phyloP scores from a whole-genome alignment of 2,888 invertebrate genomes.

The Epiblema foenella region DNA sequence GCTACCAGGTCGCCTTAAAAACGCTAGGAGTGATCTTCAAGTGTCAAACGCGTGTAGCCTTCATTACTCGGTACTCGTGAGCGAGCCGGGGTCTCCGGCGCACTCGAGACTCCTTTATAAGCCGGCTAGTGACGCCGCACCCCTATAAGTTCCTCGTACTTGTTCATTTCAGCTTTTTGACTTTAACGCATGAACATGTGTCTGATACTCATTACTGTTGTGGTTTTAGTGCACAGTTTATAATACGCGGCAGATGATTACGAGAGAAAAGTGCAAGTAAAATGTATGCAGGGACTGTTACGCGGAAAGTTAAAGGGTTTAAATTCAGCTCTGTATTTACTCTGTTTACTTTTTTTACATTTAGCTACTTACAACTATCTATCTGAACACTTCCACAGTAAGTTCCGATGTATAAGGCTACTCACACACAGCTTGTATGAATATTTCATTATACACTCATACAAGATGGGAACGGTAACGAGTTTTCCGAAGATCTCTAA shows the following conservation, averaged over 20 bases:
- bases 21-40: slow-evolving; percentile 46
- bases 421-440: slow-evolving; percentile 25
- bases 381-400: not conserved
- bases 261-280: slow-evolving; percentile 4
- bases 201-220: slow-evolving; percentile 23
- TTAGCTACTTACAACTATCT: too few relatives aligned
- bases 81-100: slow-evolving; percentile 53
- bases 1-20: slow-evolving; percentile 50
- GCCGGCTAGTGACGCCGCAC: slow-evolving; percentile 55
- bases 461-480: slow-evolving; percentile 52
- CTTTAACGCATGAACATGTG: slow-evolving; percentile 36
- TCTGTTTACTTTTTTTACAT: too few relatives aligned
- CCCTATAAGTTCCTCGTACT: slow-evolving; percentile 55
- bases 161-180: slow-evolving; percentile 54
- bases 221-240: slow-evolving; percentile 10
- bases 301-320: slow-evolving; percentile 10
- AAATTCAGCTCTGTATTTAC: slow-evolving; percentile 1
- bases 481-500: slow-evolving; percentile 62
- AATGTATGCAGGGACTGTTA: slow-evolving; percentile 4
- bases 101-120: slow-evolving; percentile 65
- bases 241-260: slow-evolving; percentile 18
- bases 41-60: slow-evolving; percentile 54
- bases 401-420: slow-evolving; percentile 34
- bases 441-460: slow-evolving; percentile 53
- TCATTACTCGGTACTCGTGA: slow-evolving; percentile 55